Base-by-base conservation (phyloP, 1,140 invertebrate genomes). In the Cotesia vestalis region DNA sequence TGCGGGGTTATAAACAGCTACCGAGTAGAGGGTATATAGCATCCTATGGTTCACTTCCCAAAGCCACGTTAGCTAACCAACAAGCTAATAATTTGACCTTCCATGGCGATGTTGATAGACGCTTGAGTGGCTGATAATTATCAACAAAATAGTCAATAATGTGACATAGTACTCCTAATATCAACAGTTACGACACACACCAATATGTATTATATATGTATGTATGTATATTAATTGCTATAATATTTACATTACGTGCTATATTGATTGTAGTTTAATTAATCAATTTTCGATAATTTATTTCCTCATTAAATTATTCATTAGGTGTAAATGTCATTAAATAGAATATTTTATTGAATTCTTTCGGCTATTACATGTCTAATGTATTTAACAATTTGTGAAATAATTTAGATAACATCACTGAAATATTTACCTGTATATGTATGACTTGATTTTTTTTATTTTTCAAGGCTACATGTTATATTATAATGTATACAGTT, bases 51-150 rank as follows among this genome's bases (percentile, higher is more conserved):
- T 67, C 66, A 67, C 27, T 67, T 53, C 20, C 62, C 62, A 64
- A 64, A 38, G 62, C 62, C 40, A 36, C 35, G 40, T 64, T 72
- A 72, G 76, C 75, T 82, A 85, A 86, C 81, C 83, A 85, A 84
- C 82, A 81, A 78, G 78, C 83, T 84, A 85, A 86, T 85, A 85
- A 85, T 79, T 79, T 84, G 73, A 79, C 83, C 83, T 85, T 82
- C 83, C 35, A 62, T 59, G 8, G 8, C 20, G 14, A 59, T 20
- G 14, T 59, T 46, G 40, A 46, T 46, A 46, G 40, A 46, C 40
- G 40, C 40, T 20, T 59, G 14, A 80, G 78, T 74, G 78, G 79
- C 82, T 86, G 85, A 85, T 86, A 84, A 85, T 83, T 84, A 84
- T 84, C 85, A 85, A 85, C 85, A 27, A 62, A 36, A 62, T 59